Conservation (phyloP, 2,113 vertebrate species). For the Ibidorhyncha struthersii region DNA sequence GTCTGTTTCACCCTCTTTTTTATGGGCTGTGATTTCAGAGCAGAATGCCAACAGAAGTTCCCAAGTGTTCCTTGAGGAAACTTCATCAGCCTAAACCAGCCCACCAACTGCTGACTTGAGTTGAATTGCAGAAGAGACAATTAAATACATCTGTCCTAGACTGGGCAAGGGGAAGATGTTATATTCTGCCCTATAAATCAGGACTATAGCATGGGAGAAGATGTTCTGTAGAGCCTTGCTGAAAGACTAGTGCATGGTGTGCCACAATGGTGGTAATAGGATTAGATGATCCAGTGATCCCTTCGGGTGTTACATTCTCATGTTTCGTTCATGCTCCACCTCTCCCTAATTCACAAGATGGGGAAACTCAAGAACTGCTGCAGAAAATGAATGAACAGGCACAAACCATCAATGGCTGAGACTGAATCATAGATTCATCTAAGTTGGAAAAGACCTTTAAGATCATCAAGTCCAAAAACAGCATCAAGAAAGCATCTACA, state of each 20-base stretch:
- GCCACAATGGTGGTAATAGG: fast-evolving
- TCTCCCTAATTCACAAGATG: neutral
- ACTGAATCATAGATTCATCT: neutral
- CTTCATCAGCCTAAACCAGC: neutral
- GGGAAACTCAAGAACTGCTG: neutral
- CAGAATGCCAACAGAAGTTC: neutral
- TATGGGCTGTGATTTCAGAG: neutral
- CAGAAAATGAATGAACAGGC: neutral
- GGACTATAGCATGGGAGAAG: neutral
- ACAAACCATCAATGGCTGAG: neutral
- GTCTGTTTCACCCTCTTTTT: neutral
- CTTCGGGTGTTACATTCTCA: neutral
- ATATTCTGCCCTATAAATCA: neutral
- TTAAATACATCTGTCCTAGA: neutral
- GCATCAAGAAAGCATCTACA: neutral
- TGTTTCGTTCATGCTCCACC: neutral
- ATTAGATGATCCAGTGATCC: neutral
- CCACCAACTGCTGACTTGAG: neutral
- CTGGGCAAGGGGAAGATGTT: neutral
- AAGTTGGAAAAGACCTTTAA: neutral
- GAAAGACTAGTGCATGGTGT: neutral
- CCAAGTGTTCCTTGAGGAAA: neutral
- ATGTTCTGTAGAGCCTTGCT: neutral
- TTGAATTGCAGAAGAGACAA: neutral
- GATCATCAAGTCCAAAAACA: neutral